Evolutionary conservation across 2,888 invertebrate genomes (phyloP), one percentile per base, ranked within the genome.

Genomic region (Meiosimyza decipiens): DNA sequence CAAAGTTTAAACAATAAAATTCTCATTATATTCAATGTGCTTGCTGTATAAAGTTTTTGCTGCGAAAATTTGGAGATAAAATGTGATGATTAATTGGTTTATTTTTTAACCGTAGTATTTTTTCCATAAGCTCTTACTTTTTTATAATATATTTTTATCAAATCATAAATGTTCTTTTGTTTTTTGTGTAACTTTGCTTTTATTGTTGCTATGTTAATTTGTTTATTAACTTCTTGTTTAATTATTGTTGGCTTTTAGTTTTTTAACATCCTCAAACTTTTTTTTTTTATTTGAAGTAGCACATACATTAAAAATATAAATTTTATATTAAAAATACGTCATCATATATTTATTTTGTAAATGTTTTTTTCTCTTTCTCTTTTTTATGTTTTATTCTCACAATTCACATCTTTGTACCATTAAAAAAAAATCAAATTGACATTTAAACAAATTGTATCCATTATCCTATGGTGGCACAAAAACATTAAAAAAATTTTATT

Each of bases 381-480:
- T 79, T 81, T 71, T 80, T 81, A 79, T 84, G 78, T 82, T 81
- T 83, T 82, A 74, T 79, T 78, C 70, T 62, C 69, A 69, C 68
- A 62, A 62, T 62, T 71, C 79, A 78, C 77, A 67, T 78, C 71
- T 71, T 68, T 75, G 72, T 75, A 75, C 71, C 74, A 75, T 75
- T 72, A 59, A 71, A 66, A 67, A 74, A 60, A 75, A 74, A 74
- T 51, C 40, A 40, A 40, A 40, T 40, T 40, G 40, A 40, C 9
- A 51, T 50, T 15, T 64, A 75, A 71, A 78, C 52, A 64, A 60
- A 57, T 68, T 33, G 73, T 77, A 73, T 72, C 71, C 57, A 74
- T 78, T 71, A 74, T 79, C 78, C 78, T 83, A 80, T 83, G 84
- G 85, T 85, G 84, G 83, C 83, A 84, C 84, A 84, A 81, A 82